phyloP scores from a whole-genome alignment of 2,888 invertebrate genomes.

The Eilema griseolum region DNA sequence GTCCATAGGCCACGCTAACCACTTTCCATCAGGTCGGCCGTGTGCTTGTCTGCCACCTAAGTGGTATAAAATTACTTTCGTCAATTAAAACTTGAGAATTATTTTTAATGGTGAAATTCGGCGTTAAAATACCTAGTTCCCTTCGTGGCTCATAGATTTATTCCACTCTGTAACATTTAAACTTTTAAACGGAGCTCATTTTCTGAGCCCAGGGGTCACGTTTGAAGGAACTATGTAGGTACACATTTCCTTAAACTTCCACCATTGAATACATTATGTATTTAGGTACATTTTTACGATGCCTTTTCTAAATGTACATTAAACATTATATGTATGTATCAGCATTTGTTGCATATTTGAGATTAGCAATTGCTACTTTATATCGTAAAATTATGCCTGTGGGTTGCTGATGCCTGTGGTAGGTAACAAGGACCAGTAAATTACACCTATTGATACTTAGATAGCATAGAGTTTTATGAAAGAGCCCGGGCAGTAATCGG shows the following conservation, averaged over 20 bases:
- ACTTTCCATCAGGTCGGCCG: no score
- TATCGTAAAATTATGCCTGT: no score
- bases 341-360: no score
- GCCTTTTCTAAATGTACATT: background rate
- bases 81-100: background rate
- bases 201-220: background rate
- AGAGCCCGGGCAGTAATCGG: background rate
- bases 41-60: no score
- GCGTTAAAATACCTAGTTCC: background rate
- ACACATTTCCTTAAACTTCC: background rate
- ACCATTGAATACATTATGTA: background rate
- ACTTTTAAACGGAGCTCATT: background rate
- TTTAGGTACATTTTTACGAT: background rate
- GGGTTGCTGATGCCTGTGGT: no score
- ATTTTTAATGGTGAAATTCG: background rate
- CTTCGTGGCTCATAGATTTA: background rate
- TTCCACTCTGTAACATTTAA: background rate
- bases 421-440: no score
- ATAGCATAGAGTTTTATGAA: background rate
- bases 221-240: background rate
- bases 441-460: no score
- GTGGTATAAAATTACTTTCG: no score
- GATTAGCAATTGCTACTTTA: no score
- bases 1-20: no score
- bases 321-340: no score